phyloP scores from a whole-genome alignment of 2,113 vertebrate genomes.

The Baryphthengus martii region DNA sequence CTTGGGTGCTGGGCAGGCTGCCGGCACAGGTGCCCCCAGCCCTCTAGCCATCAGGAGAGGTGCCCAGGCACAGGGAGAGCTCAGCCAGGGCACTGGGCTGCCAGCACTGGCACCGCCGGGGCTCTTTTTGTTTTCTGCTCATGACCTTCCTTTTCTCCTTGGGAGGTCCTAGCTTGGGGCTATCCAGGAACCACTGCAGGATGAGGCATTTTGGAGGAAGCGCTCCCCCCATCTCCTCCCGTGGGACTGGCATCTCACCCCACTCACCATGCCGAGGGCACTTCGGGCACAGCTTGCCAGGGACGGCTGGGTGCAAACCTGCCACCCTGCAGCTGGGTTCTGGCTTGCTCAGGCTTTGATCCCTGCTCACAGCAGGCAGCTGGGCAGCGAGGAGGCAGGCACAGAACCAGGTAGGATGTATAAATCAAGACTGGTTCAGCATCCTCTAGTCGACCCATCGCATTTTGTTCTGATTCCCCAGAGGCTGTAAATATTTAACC shows the following conservation, averaged over 20 bases:
- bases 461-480: neutral
- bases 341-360: neutral
- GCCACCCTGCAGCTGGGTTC: neutral
- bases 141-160: neutral
- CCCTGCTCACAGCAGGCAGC: neutral
- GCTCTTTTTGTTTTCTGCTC: neutral
- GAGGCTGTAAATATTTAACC: neutral
- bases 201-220: neutral
- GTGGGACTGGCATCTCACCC: neutral
- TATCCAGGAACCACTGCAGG: neutral
- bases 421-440: neutral
- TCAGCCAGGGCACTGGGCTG: neutral
- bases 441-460: neutral
- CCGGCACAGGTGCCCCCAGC: neutral
- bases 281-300: fast-evolving
- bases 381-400: neutral
- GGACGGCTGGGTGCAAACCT: neutral
- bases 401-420: neutral
- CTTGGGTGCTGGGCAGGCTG: neutral
- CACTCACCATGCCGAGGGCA: fast-evolving
- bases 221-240: fast-evolving
- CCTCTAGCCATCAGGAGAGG: neutral
- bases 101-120: neutral
- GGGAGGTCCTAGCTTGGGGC: neutral
- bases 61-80: neutral